Percentiles rank a stretch among this genome's conserved stretches.
These are phyloP conservation scores for Ametastegia equiseti DNA, from an alignment of 2,888 invertebrate genomes.

Conservation along the genomic window DNA sequence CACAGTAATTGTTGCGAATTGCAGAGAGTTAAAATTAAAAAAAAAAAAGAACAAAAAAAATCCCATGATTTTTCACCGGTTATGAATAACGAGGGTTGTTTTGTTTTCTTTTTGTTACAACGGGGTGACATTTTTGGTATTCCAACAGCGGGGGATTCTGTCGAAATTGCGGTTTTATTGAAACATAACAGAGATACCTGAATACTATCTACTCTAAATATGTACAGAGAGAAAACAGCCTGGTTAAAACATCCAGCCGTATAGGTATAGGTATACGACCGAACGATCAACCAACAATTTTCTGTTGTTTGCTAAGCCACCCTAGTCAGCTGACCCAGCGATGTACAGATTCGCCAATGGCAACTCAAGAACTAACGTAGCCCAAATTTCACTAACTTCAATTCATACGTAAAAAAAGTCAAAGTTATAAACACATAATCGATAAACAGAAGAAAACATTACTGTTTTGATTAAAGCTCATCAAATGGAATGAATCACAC, in stretches of 20 bases:
- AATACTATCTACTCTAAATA: slow-evolving; percentile 20
- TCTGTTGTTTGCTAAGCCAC: slow-evolving; percentile 26
- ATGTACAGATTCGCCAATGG: slow-evolving; percentile 10
- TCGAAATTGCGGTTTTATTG: background rate
- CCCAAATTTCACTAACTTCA: background rate
- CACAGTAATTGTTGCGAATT: background rate
- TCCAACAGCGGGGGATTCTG: background rate
- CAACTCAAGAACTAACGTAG: background rate
- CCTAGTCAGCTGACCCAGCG: slow-evolving; percentile 9
- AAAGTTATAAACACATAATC: background rate
- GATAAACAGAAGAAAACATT: background rate
- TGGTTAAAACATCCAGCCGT: slow-evolving; percentile 31
- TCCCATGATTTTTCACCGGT: background rate
- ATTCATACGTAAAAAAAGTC: background rate
- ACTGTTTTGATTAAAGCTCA: too few species aligned
- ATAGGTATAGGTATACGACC: background rate
- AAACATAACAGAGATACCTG: background rate
- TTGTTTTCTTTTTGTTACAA: background rate
- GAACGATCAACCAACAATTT: slow-evolving; percentile 20
- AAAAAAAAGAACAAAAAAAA: too few species aligned
- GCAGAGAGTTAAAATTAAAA: too few species aligned
- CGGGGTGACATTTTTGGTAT: background rate
- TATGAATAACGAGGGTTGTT: background rate
- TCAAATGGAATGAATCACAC: too few species aligned
- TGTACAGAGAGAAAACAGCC: slow-evolving; percentile 16